Evolutionary conservation across 2,797 vertebrate genomes (phyloP), one percentile per base, ranked within the genome.

Genomic region (Harpagifer antarcticus): DNA sequence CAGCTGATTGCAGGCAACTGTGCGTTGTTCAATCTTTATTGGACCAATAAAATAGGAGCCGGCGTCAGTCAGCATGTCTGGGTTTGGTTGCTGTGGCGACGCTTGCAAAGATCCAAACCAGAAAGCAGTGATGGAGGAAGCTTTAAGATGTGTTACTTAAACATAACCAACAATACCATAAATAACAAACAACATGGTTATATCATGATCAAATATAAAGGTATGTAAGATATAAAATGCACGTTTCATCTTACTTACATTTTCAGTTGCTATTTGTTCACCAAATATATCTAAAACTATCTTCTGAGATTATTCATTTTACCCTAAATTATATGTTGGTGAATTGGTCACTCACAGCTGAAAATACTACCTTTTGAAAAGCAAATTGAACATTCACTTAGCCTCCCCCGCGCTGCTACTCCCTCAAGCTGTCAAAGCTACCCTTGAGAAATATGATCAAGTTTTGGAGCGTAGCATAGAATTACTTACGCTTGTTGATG

Each of bases 21-120:
- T 70, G 65, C 23, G 9, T 70, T 86, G 70, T 81, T 87, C 49
- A 65, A 54, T 60, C 85, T 88, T 88, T 88, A 90, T 83, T 81
- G 76, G 66, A 40, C 75, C 80, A 86, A 88, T 91, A 84, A 91
- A 89, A 72, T 91, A 88, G 91, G 87, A 72, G 50, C 27, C 8
- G 17, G 57, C 48, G 37, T 78, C 78, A 81, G 79, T 75, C 74
- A 10, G 55, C 64, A 67, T 76, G 85, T 90, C 88, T 91, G 79
- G 50, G 49, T 82, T 78, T 73, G 76, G 85, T 88, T 91, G 85
- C 85, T 83, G 85, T 86, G 82, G 81, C 44, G 82, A 88, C 75
- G 55, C 78, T 62, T 79, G 80, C 79, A 81, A 85, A 74, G 58
- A 61, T 76, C 57, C 42, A 59, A 13, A 52, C 53, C 74, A 56